phyloP scores from a whole-genome alignment of 1,140 invertebrate genomes.

The Tetramorium parvispinum region DNA sequence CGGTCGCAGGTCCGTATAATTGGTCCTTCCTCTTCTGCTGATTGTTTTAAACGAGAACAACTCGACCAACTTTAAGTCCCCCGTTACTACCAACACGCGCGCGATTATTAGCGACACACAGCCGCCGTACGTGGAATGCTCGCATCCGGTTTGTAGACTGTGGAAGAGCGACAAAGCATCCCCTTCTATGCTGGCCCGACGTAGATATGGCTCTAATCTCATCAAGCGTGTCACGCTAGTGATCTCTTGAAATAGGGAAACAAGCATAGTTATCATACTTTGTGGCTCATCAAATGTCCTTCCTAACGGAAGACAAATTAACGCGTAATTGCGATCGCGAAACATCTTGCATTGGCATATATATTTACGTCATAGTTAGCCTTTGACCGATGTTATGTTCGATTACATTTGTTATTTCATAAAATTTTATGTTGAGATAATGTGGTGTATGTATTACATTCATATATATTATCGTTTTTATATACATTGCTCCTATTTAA shows the following conservation, averaged over 20 bases:
- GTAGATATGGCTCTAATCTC: slow-evolving; percentile 71
- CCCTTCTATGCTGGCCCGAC: slow-evolving; percentile 51
- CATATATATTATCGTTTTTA: neutral
- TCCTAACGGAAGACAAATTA: slow-evolving; percentile 45
- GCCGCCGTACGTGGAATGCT: slow-evolving; percentile 78
- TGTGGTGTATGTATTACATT: neutral
- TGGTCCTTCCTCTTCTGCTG: slow-evolving; percentile 83
- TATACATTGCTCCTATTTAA: neutral
- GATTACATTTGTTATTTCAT: neutral
- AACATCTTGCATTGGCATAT: neutral
- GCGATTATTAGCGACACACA: slow-evolving; percentile 80
- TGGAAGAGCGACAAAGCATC: slow-evolving; percentile 71
- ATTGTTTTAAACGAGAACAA: slow-evolving; percentile 85
- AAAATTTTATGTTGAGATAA: neutral
- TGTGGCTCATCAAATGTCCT: slow-evolving; percentile 15
- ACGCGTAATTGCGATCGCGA: slow-evolving; percentile 36
- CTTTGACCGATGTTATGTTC: neutral
- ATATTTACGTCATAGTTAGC: neutral
- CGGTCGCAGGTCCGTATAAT: slow-evolving; percentile 79
- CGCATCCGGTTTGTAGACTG: slow-evolving; percentile 77
- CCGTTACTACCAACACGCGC: slow-evolving; percentile 78
- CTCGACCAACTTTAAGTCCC: slow-evolving; percentile 78
- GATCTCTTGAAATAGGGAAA: slow-evolving; percentile 56
- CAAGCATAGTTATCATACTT: slow-evolving; percentile 42
- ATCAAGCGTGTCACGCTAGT: slow-evolving; percentile 45